phyloP scores from a whole-genome alignment of 1,140 invertebrate genomes.

The Drosophila persimilis region DNA sequence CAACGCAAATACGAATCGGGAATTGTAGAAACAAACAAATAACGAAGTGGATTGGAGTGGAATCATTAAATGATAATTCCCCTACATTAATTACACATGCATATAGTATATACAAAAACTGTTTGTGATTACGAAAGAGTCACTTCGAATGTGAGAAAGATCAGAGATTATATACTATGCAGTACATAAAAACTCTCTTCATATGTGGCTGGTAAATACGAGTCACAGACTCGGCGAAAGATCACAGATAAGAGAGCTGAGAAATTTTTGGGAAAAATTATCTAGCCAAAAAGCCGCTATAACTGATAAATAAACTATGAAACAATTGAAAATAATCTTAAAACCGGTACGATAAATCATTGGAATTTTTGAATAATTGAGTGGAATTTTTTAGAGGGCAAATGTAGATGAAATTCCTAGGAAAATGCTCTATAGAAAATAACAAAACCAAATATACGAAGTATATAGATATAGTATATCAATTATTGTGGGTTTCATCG shows the following conservation, averaged over 20 bases:
- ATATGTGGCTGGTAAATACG: no score
- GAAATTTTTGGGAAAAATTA: background rate
- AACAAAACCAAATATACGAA: no score
- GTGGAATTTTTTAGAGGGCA: no score
- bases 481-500: conserved; percentile 15
- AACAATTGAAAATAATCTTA: no score
- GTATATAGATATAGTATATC: conserved; percentile 8
- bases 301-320: no score
- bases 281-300: no score
- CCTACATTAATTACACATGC: conserved; percentile 8
- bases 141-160: conserved; percentile 29
- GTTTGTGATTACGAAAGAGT: conserved; percentile 7
- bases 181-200: no score
- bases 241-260: conserved; percentile 8
- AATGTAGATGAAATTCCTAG: no score
- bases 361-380: no score
- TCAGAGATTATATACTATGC: conserved; percentile 30
- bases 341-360: no score
- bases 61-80: conserved; percentile 15
- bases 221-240: background rate
- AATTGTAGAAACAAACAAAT: conserved; percentile 13
- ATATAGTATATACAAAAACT: conserved; percentile 2
- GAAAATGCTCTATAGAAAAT: no score
- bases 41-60: conserved; percentile 1
- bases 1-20: conserved; percentile 3